Percentiles rank a stretch among this genome's conserved stretches.
Evolutionary conservation across 2,797 vertebrate species (phyloP).

Genomic region (Erethizon dorsatum): DNA sequence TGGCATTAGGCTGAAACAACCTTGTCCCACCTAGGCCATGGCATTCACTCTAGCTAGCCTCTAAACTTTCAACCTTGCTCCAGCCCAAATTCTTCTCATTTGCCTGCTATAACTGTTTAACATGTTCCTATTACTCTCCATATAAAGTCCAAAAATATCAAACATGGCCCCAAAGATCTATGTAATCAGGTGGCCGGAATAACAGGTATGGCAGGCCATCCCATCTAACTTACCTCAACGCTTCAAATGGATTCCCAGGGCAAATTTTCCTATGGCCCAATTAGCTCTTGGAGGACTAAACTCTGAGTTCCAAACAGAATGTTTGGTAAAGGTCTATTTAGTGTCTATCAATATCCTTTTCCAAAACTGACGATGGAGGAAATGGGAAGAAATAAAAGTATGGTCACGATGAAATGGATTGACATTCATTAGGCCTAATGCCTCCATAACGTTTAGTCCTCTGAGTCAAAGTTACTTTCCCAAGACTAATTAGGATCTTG

Average conservation of each 20-base stretch:
- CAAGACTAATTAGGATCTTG: neutral
- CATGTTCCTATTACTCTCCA: neutral
- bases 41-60: neutral
- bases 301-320: neutral
- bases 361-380: neutral
- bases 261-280: neutral
- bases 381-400: neutral
- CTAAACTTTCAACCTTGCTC: neutral
- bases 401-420: neutral
- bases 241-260: neutral
- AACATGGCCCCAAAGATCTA: neutral
- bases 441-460: neutral
- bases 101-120: neutral
- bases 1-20: neutral
- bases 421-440: neutral
- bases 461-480: neutral
- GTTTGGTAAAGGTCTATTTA: neutral
- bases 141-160: neutral
- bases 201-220: neutral
- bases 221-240: neutral
- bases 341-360: neutral
- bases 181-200: neutral
- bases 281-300: neutral
- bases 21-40: neutral
- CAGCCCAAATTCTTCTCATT: neutral